Evolutionary conservation across 2,113 vertebrate genomes (phyloP).

Genomic region (Nothoprocta pentlandii): DNA sequence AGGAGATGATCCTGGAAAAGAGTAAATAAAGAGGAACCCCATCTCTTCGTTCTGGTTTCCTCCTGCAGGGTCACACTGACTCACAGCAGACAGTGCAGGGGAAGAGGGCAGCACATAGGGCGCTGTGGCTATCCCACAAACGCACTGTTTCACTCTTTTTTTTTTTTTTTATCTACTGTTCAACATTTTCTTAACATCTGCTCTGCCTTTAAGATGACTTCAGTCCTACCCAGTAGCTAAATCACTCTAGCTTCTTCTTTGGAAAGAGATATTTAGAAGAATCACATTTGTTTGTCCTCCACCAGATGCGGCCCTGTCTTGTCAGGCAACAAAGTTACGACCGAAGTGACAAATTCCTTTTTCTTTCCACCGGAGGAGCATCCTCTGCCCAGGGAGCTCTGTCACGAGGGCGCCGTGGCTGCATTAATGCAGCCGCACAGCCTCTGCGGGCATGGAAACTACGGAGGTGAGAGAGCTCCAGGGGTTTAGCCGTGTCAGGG

Average conservation of each 20-base stretch:
- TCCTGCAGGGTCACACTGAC: accelerated
- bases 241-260: background rate
- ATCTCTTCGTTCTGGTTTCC: background rate
- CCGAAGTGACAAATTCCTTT: background rate
- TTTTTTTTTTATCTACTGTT: background rate
- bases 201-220: background rate
- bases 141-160: background rate
- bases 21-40: background rate
- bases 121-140: background rate
- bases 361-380: background rate
- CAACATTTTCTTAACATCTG: background rate
- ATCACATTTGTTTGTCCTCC: background rate
- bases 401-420: background rate
- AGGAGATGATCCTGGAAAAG: background rate
- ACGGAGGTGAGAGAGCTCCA: background rate
- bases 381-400: background rate
- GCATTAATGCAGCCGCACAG: background rate
- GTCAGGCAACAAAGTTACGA: background rate
- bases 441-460: background rate
- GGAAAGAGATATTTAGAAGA: background rate
- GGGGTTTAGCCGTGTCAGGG: background rate
- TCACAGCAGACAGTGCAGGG: background rate
- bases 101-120: background rate
- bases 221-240: background rate
- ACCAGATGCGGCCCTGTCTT: background rate